Evolutionary conservation across 2,797 vertebrate species (phyloP).

Genomic region (Tenualosa thibaudeaui): DNA sequence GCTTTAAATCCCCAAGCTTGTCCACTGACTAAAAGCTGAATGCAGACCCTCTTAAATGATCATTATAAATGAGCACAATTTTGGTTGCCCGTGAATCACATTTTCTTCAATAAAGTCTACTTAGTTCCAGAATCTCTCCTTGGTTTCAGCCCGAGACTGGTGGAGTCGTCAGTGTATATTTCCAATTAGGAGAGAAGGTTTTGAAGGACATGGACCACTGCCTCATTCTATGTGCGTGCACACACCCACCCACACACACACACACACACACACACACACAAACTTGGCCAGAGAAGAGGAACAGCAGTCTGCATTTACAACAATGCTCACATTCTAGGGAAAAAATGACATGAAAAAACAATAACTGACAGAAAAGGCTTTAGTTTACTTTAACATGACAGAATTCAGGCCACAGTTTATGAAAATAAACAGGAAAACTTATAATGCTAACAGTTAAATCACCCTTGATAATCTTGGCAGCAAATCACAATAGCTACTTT

Average conservation of each 20-base stretch:
- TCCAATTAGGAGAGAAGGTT: constrained; percentile 65
- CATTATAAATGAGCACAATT: constrained; percentile 49
- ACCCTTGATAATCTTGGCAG: constrained; percentile 79
- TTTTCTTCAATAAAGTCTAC: constrained; percentile 52
- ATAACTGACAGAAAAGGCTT: constrained; percentile 53
- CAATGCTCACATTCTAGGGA: constrained; percentile 46
- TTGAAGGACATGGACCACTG: constrained; percentile 64
- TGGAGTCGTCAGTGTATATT: constrained; percentile 62
- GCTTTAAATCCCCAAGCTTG: background rate
- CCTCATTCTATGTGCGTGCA: constrained; percentile 64
- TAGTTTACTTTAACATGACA: constrained; percentile 79
- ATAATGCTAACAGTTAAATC: constrained; percentile 80
- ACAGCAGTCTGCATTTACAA: constrained; percentile 11
- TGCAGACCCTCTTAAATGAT: constrained; percentile 41
- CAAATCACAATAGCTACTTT: constrained; percentile 78
- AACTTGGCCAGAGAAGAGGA: constrained; percentile 54
- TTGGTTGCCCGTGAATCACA: constrained; percentile 50
- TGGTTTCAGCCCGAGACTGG: constrained; percentile 59
- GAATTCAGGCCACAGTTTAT: constrained; percentile 79
- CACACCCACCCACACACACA: constrained; percentile 19
- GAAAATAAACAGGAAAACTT: constrained; percentile 87
- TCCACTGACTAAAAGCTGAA: background rate
- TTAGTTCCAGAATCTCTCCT: constrained; percentile 49
- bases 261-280: background rate
- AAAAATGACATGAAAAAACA: constrained; percentile 65